Evolutionary conservation across 37 sponge, comb jelly and placozoan species (phyloP), one percentile per base, ranked within the genome.

Genomic region (Halichondria panicea): DNA sequence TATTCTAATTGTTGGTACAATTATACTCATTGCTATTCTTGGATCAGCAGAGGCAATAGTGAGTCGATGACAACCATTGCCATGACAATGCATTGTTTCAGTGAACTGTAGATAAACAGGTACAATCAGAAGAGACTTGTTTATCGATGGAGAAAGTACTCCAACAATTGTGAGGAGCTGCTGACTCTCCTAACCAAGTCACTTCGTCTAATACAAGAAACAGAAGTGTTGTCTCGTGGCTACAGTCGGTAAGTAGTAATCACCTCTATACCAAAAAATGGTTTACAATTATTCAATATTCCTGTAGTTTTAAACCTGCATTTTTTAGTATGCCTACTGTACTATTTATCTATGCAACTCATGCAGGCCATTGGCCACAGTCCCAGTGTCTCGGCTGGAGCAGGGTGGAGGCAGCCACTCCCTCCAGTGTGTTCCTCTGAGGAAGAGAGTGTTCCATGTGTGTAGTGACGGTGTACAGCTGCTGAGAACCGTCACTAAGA

Each of bases 221-320:
- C 56, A 3, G 80, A 79, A 43, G 48, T 79, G 30, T n/a, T 79
- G n/a, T 36, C 70, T 7, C 70, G 46, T 59, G 80, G 80, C 8
- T 67, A 59, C 32, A 42, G 52, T 32, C 44, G 71, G 71, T 70
- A 46, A 13, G 9, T 3, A 3, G 21, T 22, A 48, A 48, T 18
- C 11, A 18, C 15, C 15, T 18, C 11, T 48, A 48, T 48, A 18
- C 52, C 52, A 18, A 18, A 15, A 48, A 48, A 48, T 48, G 15
- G 11, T 11, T 48, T 48, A 11, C 11, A 48, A 48, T 48, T 21
- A 2, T 1, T 11, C 65, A 5, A 4, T 21, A 4, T 15, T 63
- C n/a, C n/a, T n/a, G n/a, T n/a, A n/a, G 21, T 11, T 21, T 63
- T 32, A 27, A 33, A 27, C 3, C 65, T 32, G 21, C 35, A 27